Base-by-base conservation (phyloP, 64 coral and sea anemone genomes). In the Orbicella faveolata region DNA sequence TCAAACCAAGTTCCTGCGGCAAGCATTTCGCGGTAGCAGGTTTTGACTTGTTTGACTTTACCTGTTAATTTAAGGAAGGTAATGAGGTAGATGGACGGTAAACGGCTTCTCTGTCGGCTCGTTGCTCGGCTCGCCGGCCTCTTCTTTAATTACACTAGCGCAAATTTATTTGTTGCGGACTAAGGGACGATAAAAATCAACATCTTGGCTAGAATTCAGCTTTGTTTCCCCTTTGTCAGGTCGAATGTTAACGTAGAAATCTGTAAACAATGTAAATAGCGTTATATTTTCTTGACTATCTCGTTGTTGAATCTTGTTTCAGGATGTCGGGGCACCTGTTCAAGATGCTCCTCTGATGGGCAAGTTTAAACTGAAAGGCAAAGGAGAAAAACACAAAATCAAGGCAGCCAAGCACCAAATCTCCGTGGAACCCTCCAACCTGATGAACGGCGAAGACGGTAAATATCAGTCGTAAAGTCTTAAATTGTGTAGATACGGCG, bases 301-400 rank as follows among this genome's bases (percentile, higher is more conserved):
- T 0, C 65, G 18, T 25, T 4, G 19, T 73, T 72, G 44, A 48
- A 48, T 52, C 20, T 1, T 52, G 9, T 52, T 51, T 19, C 19
- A 39, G 20, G 36, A 67, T 52, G 33, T 36, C 6, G 1, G 23
- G 0, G 21, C 66, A 52, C 9, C 37, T 48, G 64, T 36, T 4
- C 82, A 72, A 36, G 82, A 85, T 73, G 37, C 35, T 25, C 63
- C 82, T 7, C 44, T 72, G 2, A 70, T 85, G 82, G 64, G 82
- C 23, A 85, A 85, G n/a, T 85, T 85, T 85, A 85, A 85, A 85
- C 63, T 85, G 20, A 85, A 85, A 72, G 65, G 82, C 9, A 85
- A 85, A 85, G 82, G 82, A 85, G 82, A 85, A 85, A 85, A 85
- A 73, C 61, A 85, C 64, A 85, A 85, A 85, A 48, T 85, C 3